phyloP scores from a whole-genome alignment of 2,113 vertebrate species.

The Leptobrachium ailaonicum region DNA sequence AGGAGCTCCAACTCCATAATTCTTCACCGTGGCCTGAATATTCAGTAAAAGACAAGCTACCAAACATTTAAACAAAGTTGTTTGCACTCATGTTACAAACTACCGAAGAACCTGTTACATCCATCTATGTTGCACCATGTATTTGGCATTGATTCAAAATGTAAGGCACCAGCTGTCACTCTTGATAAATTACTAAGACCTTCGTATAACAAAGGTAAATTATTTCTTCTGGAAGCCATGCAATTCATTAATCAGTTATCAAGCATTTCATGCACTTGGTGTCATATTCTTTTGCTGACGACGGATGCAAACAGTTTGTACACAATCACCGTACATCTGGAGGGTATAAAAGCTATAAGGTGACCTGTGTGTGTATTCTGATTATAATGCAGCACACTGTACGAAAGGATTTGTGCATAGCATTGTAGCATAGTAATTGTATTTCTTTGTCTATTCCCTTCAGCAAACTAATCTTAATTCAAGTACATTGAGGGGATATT shows the following conservation, averaged over 20 bases:
- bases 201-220: neutral
- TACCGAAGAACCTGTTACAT: neutral
- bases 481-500: too few relatives aligned
- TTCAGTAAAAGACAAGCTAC: neutral
- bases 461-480: too few relatives aligned
- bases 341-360: neutral
- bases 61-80: neutral
- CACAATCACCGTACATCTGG: neutral
- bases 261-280: neutral
- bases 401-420: too few relatives aligned
- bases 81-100: neutral
- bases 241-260: constrained; percentile 6
- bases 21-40: too few relatives aligned
- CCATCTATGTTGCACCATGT: neutral
- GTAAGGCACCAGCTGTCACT: neutral
- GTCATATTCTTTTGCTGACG: neutral
- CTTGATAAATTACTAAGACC: constrained; percentile 2
- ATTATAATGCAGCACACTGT: neutral
- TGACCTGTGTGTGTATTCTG: neutral
- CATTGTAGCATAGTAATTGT: neutral
- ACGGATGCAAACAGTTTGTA: neutral
- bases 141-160: neutral
- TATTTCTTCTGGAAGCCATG: neutral
- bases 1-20: too few relatives aligned
- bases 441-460: neutral